Base-by-base conservation (phyloP, 2,113 vertebrate species). In the Pelobates fuscus region DNA sequence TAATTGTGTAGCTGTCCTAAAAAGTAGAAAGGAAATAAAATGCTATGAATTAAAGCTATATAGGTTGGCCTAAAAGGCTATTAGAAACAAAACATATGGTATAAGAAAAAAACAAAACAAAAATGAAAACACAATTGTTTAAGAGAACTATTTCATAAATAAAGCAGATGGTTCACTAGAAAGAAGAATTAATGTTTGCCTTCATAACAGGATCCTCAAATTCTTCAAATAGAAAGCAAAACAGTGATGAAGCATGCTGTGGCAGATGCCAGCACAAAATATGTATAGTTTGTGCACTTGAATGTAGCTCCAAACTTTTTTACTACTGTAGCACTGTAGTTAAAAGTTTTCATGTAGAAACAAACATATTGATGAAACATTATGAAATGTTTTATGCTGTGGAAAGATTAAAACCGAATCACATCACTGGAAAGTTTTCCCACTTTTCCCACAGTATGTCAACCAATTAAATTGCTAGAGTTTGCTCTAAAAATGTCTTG, bases 61-160 rank as follows among this genome's bases (percentile, higher is more conserved):
- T 25, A 46, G 41, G 11, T 26, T 52, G 41, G n/a, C 44, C 20
- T 49, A 76, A 67, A 76, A 60, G 14, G 7, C 54, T 76, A 67
- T 67, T 76, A 61, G 71, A 76, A 75, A 76, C 12, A 37, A 76
- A 67, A 63, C 72, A 76, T 76, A 76, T 76, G 72, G 72, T 61
- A 60, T 30, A 67, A 58, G 55, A 67, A 67, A 37, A 5, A 60
- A 76, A 54, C 55, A 32, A 60, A 67, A 67, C 55, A 76, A 49
- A 67, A 32, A 63, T 60, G 72, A 76, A 76, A 75, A 59, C 41
- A 67, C 72, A 76, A 76, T 76, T 76, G 72, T 76, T 76, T 76
- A 76, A 60, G 72, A 61, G 64, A 76, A 60, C 41, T 18, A 21
- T 37, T 67, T 76, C 54, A 67, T 59, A 76, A 76, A 76, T 76